Conservation (phyloP, 2,113 vertebrate species). For the Lagenorhynchus albirostris region DNA sequence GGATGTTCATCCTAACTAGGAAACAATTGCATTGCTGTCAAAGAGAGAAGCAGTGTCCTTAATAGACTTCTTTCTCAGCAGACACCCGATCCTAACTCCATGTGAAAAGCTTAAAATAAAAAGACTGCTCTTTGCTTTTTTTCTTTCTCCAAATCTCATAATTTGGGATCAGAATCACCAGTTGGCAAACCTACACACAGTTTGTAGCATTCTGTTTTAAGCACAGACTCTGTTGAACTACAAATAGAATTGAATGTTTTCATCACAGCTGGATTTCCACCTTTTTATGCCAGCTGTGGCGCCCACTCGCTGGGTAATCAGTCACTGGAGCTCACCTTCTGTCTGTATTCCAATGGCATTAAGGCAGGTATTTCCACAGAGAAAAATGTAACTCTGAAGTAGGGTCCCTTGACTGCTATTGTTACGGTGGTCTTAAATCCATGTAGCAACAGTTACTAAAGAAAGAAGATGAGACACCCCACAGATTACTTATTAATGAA, state of each 20-base stretch:
- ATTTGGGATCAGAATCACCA: slow-evolving; percentile 39
- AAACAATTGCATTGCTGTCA: background rate
- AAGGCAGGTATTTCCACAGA: background rate
- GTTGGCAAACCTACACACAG: slow-evolving; percentile 33
- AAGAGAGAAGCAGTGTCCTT: background rate
- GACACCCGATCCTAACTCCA: background rate
- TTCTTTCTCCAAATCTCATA: slow-evolving; percentile 17
- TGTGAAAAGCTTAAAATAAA: slow-evolving; percentile 13
- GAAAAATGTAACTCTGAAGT: background rate
- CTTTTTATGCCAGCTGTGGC: slow-evolving; percentile 25
- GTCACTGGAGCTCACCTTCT: background rate
- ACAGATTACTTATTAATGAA: slow-evolving; percentile 1
- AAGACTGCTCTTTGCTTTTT: background rate
- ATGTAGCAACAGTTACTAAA: background rate
- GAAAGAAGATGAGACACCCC: background rate
- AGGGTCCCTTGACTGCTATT: background rate
- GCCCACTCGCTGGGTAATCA: background rate
- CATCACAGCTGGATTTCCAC: slow-evolving; percentile 44
- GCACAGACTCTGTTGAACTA: background rate
- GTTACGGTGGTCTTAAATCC: background rate
- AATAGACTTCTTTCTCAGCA: slow-evolving; percentile 17
- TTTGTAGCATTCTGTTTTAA: slow-evolving; percentile 43
- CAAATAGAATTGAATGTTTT: slow-evolving; percentile 45
- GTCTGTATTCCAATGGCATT: background rate
- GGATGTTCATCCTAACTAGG: background rate